A percentile compares a stretch with the other conserved stretches of the same genome.
These are phyloP conservation scores for Yasuhikotakia modesta DNA, from an alignment of 2,797 vertebrate species.

Conservation along the genomic window DNA sequence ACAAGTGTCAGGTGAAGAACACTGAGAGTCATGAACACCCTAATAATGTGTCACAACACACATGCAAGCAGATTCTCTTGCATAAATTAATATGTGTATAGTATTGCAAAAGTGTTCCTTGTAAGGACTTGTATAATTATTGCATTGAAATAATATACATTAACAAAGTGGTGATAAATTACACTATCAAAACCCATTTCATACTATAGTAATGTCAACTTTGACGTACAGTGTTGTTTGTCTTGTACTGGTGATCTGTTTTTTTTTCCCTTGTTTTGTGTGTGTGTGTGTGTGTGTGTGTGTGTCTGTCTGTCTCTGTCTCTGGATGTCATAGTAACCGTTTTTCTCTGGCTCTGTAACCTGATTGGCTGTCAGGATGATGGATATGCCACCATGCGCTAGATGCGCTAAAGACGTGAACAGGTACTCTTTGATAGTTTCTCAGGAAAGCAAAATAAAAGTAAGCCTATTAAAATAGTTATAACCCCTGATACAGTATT, in stretches of 20 bases:
- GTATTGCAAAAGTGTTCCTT: too few species aligned
- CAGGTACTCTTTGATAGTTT: conserved; percentile 4
- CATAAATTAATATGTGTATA: too few species aligned
- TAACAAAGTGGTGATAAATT: not conserved
- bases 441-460: not conserved
- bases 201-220: not conserved
- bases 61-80: too few species aligned
- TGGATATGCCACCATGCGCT: conserved; percentile 20
- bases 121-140: not conserved
- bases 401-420: conserved; percentile 15
- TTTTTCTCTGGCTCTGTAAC: conserved; percentile 22
- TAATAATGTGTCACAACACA: not conserved
- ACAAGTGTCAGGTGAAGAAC: not conserved
- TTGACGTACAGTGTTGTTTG: not conserved
- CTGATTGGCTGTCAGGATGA: conserved; percentile 47
- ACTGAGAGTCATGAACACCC: not conserved
- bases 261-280: not conserved
- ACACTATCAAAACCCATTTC: not conserved
- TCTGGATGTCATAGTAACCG: conserved; percentile 40
- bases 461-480: conserved; percentile 1
- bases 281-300: not conserved
- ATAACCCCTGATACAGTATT: conserved; percentile 23
- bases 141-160: not conserved
- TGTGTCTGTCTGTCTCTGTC: too few species aligned
- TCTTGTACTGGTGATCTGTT: not conserved